A percentile compares a stretch with the other conserved stretches of the same genome.
Conservation (phyloP, 2,113 vertebrate species). For the Rhinolophus sinicus region DNA sequence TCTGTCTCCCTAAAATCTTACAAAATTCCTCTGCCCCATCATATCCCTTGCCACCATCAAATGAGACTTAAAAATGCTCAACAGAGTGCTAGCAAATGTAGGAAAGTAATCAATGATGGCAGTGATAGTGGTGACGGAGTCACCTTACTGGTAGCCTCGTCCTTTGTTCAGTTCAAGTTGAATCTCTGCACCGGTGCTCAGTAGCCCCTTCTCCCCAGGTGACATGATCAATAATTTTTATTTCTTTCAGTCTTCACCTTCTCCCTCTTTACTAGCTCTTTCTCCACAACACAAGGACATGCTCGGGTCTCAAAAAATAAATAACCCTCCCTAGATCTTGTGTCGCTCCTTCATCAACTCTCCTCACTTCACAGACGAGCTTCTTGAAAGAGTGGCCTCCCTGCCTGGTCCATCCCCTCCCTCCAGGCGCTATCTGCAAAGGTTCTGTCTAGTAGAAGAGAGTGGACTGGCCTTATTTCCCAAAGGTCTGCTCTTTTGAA, state of each 20-base stretch:
- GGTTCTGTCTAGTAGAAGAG: not conserved
- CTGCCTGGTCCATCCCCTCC: not conserved
- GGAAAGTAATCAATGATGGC: not conserved
- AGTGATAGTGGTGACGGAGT: not conserved
- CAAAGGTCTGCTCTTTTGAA: conserved; percentile 34
- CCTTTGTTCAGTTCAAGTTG: not conserved
- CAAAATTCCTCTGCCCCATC: not conserved
- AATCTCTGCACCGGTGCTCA: not conserved
- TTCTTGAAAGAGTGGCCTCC: not conserved
- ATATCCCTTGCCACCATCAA: not conserved
- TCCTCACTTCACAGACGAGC: not conserved
- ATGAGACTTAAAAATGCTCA: not conserved
- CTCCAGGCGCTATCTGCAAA: not conserved
- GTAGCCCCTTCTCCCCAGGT: not conserved
- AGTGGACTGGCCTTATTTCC: not conserved
- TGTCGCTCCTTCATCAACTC: not conserved
- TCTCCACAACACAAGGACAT: not conserved
- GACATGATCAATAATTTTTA: conserved; percentile 2
- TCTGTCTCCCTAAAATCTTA: not conserved
- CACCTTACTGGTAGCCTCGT: not conserved
- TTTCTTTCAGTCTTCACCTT: not conserved
- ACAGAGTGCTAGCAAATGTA: not conserved
- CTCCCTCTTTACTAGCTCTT: not conserved
- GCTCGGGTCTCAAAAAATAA: not conserved
- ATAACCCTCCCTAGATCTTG: not conserved